phyloP scores from a whole-genome alignment of 2,797 vertebrate species.

The Periophthalmus magnuspinnatus region DNA sequence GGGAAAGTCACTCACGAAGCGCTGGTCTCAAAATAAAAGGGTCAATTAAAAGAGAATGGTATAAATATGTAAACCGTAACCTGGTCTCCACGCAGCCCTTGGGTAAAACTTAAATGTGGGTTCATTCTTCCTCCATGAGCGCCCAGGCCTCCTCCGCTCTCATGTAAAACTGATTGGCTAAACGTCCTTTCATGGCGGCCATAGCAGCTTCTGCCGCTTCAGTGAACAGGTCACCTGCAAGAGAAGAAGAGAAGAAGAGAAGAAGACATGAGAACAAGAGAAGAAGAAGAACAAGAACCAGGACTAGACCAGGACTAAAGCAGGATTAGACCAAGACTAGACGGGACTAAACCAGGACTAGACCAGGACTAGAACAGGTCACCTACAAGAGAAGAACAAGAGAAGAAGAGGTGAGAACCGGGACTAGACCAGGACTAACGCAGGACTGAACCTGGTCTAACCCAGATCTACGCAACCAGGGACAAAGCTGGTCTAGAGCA shows the following conservation, averaged over 20 bases:
- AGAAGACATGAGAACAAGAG: too few species aligned
- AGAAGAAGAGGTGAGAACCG: too few species aligned
- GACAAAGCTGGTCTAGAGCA: too few species aligned
- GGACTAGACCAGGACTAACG: not conserved
- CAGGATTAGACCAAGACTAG: not conserved
- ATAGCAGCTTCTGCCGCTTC: conserved; percentile 93
- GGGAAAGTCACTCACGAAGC: conserved; percentile 15
- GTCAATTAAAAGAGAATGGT: conserved; percentile 13
- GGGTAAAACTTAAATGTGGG: not conserved
- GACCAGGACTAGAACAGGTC: not conserved
- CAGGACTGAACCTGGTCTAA: too few species aligned
- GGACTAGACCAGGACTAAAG: not conserved
- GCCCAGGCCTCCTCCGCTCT: conserved; percentile 96
- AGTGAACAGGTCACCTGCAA: conserved; percentile 90
- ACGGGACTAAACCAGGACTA: not conserved
- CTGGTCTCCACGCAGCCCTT: conserved; percentile 17
- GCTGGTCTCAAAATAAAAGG: conserved; percentile 23
- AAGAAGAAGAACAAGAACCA: not conserved
- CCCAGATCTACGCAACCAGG: too few species aligned
- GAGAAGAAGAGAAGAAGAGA: not conserved
- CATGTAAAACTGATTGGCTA: conserved; percentile 94
- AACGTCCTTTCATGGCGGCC: conserved; percentile 93
- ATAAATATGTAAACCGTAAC: conserved; percentile 64
- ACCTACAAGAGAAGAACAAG: too few species aligned
- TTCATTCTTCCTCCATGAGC: conserved; percentile 84